Evolutionary conservation across 2,888 invertebrate genomes (phyloP).

Genomic region (Caradrina kadenii): DNA sequence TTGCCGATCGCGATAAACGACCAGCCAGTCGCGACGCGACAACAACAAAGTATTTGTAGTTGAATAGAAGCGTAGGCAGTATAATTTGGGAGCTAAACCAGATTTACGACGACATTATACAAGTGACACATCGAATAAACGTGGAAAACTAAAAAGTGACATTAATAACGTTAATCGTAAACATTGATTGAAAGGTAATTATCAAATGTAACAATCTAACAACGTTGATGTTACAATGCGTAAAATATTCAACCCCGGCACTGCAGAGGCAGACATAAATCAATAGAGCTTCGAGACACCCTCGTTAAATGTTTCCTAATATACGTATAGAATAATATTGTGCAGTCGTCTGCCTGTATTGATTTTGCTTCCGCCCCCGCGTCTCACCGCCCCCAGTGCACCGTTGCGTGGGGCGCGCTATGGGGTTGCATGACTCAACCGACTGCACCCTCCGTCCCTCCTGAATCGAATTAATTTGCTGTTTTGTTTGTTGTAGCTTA

Average conservation of each 20-base stretch:
- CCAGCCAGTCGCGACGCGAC: constrained; percentile 17
- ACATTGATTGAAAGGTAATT: constrained; percentile 22
- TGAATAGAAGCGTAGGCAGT: constrained; percentile 49
- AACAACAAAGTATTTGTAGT: constrained; percentile 48
- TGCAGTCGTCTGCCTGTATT: constrained; percentile 69
- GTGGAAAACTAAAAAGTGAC: constrained; percentile 42
- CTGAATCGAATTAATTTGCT: constrained; percentile 43
- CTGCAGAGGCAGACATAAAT: constrained; percentile 47
- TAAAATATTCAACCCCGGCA: constrained; percentile 11
- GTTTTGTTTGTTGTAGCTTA: constrained; percentile 12
- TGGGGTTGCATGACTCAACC: constrained; percentile 62
- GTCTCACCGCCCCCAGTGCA: constrained; percentile 34
- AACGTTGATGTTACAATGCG: constrained; percentile 2
- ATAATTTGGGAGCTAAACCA: constrained; percentile 40
- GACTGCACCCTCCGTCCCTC: constrained; percentile 58
- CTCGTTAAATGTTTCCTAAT: constrained; percentile 57
- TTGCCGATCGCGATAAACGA: constrained; percentile 17
- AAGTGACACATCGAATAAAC: constrained; percentile 56
- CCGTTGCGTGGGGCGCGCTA: constrained; percentile 51
- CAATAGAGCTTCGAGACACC: constrained; percentile 58
- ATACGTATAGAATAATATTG: constrained; percentile 55
- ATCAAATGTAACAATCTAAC: background rate
- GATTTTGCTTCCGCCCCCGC: constrained; percentile 62
- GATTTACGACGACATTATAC: constrained; percentile 32
- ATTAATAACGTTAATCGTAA: constrained; percentile 46